Base-by-base conservation (phyloP, 1,140 invertebrate species). In the Drosophila ogumai region DNA sequence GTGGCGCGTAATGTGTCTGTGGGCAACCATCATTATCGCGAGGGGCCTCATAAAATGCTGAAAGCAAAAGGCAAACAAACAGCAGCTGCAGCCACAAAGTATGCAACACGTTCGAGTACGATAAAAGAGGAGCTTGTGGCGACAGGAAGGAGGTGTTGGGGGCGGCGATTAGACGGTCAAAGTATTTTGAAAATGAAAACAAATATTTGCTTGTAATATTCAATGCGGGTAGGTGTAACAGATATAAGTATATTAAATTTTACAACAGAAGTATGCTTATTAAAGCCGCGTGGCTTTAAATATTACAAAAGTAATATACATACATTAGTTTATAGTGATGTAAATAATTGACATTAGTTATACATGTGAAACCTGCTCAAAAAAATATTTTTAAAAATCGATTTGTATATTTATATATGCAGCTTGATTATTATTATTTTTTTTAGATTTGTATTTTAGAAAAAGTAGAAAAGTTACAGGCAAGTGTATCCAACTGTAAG, bases 11-110 rank as follows among this genome's bases (percentile, higher is more conserved):
- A 87, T 88, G 79, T 88, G 84, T 87, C 84, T 87, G 84, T 84
- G 85, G 84, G 65, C 41, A 88, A 68, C 80, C 84, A 90, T 85
- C 74, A 85, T 85, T 86, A 86, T 74, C 67, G 78, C 65, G 61
- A 68, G 57, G 54, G 34, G 57, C 34, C 64, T 68, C 77, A 79
- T 79, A 82, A 78, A 81, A 69, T 68, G 74, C 40, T 55, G 69
- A 73, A 72, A 63, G 79, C 60, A 75, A 75, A 74, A 71, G 65
- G 75, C 60, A 80, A 86, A 86, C 75, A 87, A 75, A 75, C 58
- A 68, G 61, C 81, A 84, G 77, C 58, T 78, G 77, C 81, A 63
- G 69, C 85, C 84, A 50, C 85, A 90, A 84, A 88, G 77, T 88
- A 84, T 88, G 80, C 85, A 84, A 90, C 85, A 81, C 73, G 43